Evolutionary conservation across 92 coral and sea anemone genomes (phyloP).

Genomic region (Plumapathes pennacea): DNA sequence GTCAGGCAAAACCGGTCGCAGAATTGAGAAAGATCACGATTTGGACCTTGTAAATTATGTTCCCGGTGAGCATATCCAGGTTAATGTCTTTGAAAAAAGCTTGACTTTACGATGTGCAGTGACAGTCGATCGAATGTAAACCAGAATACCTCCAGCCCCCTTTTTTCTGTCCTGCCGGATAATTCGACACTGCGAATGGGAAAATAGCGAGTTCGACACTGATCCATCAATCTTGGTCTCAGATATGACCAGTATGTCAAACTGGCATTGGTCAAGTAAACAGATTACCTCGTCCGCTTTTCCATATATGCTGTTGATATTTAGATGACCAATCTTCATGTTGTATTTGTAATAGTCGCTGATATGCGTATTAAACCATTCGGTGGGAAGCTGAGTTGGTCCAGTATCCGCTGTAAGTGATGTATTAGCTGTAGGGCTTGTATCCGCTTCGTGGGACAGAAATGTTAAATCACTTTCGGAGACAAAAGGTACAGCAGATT

Average conservation of each 20-base stretch:
- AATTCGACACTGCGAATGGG: too few relatives aligned
- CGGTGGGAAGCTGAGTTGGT: neutral
- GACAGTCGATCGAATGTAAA: neutral
- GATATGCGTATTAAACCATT: conserved; percentile 1
- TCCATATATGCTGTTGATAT: conserved; percentile 1
- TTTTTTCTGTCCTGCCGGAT: conserved; percentile 1
- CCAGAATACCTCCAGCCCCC: conserved; percentile 3
- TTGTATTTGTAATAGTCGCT: conserved; percentile 10
- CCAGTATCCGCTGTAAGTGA: neutral
- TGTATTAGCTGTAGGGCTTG: too few relatives aligned
- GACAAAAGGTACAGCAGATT: neutral
- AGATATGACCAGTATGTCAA: conserved; percentile 7
- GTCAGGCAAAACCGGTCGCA: conserved; percentile 61
- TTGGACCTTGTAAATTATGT: conserved; percentile 57
- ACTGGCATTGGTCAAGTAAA: conserved; percentile 3
- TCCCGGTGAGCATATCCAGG: neutral
- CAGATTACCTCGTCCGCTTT: neutral
- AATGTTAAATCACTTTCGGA: neutral
- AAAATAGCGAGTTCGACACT: conserved; percentile 3
- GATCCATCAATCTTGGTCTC: conserved; percentile 26
- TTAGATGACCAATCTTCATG: conserved; percentile 13
- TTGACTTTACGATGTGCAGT: neutral
- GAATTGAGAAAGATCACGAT: conserved; percentile 44
- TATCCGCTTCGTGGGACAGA: neutral
- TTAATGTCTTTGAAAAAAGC: neutral